Percentiles rank a stretch among this genome's conserved stretches.
These are phyloP conservation scores for Ctena decussata DNA, from an alignment of 2,888 invertebrate species.

Conservation along the genomic window DNA sequence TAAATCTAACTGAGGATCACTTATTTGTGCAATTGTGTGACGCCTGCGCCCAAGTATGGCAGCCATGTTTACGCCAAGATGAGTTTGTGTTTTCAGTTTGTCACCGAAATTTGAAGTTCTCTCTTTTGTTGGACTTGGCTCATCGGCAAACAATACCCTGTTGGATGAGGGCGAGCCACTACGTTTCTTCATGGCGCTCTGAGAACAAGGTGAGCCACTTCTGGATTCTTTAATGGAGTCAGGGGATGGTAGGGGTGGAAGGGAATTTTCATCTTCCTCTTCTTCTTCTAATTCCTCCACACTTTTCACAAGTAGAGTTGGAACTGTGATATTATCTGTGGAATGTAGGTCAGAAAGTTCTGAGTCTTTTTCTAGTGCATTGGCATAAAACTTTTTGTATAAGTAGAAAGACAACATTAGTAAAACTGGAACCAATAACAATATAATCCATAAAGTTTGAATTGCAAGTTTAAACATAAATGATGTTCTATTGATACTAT, in stretches of 20 bases:
- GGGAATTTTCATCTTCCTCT: conserved; percentile 57
- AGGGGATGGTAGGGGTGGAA: conserved; percentile 55
- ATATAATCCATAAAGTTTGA: conserved; percentile 64
- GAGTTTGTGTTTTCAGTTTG: conserved; percentile 56
- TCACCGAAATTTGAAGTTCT: conserved; percentile 48
- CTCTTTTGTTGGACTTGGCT: conserved; percentile 54
- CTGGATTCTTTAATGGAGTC: conserved; percentile 49
- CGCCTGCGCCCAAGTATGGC: conserved; percentile 79
- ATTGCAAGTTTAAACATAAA: conserved; percentile 70
- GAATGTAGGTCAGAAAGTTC: conserved; percentile 68
- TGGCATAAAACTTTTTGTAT: conserved; percentile 34
- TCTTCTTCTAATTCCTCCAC: conserved; percentile 67
- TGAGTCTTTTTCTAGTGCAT: conserved; percentile 45
- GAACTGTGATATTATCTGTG: conserved; percentile 69
- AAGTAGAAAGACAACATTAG: conserved; percentile 54
- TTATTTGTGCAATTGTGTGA: conserved; percentile 83
- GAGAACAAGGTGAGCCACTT: conserved; percentile 58
- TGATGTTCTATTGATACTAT: conserved; percentile 65
- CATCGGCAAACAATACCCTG: conserved; percentile 62
- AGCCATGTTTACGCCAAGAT: conserved; percentile 80
- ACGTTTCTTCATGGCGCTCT: conserved; percentile 61
- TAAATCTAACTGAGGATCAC: conserved; percentile 72
- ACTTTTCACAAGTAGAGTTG: conserved; percentile 69
- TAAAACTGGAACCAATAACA: conserved; percentile 50
- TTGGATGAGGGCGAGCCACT: conserved; percentile 62